A percentile compares a stretch with the other conserved stretches of the same genome.
Conservation (phyloP, 1,140 invertebrate genomes). For the Bombus vancouverensis region DNA sequence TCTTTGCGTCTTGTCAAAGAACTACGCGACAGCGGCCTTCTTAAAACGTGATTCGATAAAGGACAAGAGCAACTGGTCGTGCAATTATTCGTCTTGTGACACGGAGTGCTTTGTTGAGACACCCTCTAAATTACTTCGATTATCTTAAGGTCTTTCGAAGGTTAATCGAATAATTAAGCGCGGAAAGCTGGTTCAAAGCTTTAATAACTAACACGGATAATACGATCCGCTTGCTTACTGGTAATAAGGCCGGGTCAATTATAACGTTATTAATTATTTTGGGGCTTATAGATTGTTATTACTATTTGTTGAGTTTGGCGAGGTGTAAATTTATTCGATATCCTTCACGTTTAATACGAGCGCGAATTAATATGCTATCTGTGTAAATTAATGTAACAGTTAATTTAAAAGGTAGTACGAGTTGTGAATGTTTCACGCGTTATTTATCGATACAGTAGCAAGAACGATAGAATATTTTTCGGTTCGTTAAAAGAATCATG, state of each 20-base stretch:
- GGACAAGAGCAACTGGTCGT: background rate
- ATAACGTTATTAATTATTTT: background rate
- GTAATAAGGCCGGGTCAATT: background rate
- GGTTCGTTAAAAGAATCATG: no score
- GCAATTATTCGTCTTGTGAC: background rate
- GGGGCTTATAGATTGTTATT: background rate
- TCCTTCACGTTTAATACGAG: background rate
- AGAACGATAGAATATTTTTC: background rate
- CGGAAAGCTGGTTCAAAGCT: background rate
- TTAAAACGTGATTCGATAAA: conserved; percentile 36
- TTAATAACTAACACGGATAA: background rate
- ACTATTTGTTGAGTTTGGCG: background rate
- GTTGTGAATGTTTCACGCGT: background rate
- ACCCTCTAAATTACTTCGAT: background rate
- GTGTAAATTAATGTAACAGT: background rate
- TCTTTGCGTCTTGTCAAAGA: conserved; percentile 9
- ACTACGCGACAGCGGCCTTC: background rate
- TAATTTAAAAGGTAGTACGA: background rate
- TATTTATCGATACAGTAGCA: background rate
- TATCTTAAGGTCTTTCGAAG: background rate
- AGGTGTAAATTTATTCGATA: background rate
- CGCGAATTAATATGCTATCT: background rate
- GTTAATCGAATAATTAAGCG: conserved; percentile 26
- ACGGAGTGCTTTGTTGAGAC: background rate
- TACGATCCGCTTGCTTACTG: background rate